phyloP scores from a whole-genome alignment of 2,888 invertebrate species.

The Bhutanitis thaidina region DNA sequence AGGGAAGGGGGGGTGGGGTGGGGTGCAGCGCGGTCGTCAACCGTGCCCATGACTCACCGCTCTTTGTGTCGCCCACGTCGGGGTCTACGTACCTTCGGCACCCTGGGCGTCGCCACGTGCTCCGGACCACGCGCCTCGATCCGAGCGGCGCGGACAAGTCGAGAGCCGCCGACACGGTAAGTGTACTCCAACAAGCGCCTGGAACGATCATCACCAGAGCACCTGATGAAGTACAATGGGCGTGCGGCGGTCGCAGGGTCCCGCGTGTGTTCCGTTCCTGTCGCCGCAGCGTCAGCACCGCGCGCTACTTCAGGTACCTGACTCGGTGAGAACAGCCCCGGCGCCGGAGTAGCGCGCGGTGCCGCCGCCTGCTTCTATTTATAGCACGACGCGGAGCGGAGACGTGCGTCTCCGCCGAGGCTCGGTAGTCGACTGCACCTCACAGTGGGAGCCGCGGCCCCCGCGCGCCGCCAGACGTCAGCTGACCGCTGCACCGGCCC shows the following conservation, averaged over 20 bases:
- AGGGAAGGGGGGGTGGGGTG: slow-evolving; percentile 46
- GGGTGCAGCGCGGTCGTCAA: slow-evolving; percentile 64
- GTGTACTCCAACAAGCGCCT: slow-evolving; percentile 99
- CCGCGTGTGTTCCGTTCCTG: slow-evolving; percentile 25
- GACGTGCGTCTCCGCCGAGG: slow-evolving; percentile 56
- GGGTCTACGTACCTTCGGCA: slow-evolving; percentile 32
- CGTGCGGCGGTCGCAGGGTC: slow-evolving; percentile 86
- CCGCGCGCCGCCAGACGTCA: slow-evolving; percentile 79
- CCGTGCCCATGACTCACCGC: slow-evolving; percentile 65
- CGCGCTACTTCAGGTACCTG: slow-evolving; percentile 99
- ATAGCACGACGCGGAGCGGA: slow-evolving; percentile 50
- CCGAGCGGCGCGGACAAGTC: slow-evolving; percentile 39
- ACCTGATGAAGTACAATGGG: slow-evolving; percentile 99
- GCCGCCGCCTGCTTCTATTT: slow-evolving; percentile 59
- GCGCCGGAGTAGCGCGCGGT: slow-evolving; percentile 94
- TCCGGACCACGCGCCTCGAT: slow-evolving; percentile 34
- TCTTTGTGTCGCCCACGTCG: slow-evolving; percentile 46
- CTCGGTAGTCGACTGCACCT: slow-evolving; percentile 69
- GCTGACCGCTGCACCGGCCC: slow-evolving; percentile 80
- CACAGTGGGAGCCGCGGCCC: slow-evolving; percentile 55
- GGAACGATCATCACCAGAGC: slow-evolving; percentile 95
- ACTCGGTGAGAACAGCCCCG: slow-evolving; percentile 89
- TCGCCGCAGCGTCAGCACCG: slow-evolving; percentile 82
- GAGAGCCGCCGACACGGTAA: slow-evolving; percentile 89
- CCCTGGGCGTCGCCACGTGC: slow-evolving; percentile 26